Base-by-base conservation (phyloP, 2,888 invertebrate genomes). In the Netelia melanura region DNA sequence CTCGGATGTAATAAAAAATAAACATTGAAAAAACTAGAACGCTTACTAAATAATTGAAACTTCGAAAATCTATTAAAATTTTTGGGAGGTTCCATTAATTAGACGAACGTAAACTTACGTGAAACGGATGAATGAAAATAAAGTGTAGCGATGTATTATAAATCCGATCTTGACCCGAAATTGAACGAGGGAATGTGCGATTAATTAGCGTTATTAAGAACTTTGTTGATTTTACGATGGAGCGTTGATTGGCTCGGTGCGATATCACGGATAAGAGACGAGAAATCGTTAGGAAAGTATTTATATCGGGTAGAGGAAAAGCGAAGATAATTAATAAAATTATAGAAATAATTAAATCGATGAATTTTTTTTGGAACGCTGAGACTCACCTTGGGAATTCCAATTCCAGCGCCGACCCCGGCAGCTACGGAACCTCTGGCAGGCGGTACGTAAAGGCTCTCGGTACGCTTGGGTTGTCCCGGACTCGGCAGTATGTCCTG, bases 401-500 rank as follows among this genome's bases (percentile, higher is more conserved):
- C 88, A 78, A 87, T 86, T 89, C 90, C 87, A 54, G 84, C 85
- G 43, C 84, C 87, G 25, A 86, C 88, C 38, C 83, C 87, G 87
- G 94, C 94, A 92, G 93, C 94, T 89, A 94, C 93, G 86, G 90
- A 90, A 30, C 90, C 90, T 62, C 92, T 90, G 86, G 94, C 95
- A 70, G 96, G 96, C 90, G 95, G 95, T 90, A 98, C 96, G 94
- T 97, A 98, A 90, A 98, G 95, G 93, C 98, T 98, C 94, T 98
- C 98, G 87, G 98, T 98, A 91, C 98, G 96, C 94, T 98, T 98
- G 83, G 98, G 98, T 94, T 98, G 97, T 91, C 97, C 97, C 83
- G 96, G 96, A 89, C 98, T 98, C 86, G 98, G 98, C 91, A 97
- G 96, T 93, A 98, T 98, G 93, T 98, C 98, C 94, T 98, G 98